Percentiles rank a stretch among this genome's conserved stretches.
These are phyloP conservation scores for Rhingia campestris DNA, from an alignment of 2,888 invertebrate genomes.

Conservation along the genomic window DNA sequence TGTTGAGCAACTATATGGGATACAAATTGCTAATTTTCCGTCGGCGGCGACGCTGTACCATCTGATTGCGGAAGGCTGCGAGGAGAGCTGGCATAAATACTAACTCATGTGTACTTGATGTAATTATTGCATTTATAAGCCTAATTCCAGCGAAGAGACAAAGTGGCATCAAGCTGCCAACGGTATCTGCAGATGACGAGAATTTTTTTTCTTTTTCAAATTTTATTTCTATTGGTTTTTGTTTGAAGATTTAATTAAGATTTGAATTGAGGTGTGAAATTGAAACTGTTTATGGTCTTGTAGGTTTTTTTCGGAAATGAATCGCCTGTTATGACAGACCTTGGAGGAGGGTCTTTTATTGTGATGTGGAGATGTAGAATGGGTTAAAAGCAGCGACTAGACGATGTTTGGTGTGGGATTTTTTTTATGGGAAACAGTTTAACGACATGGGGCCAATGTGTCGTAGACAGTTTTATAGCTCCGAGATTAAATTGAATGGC, in stretches of 20 bases:
- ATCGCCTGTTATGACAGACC: no score
- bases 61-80: conserved; percentile 31
- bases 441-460: no score
- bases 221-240: conserved; percentile 22
- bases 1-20: conserved; percentile 45
- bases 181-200: conserved; percentile 3
- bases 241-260: conserved; percentile 58
- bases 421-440: no score
- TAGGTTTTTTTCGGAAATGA: no score
- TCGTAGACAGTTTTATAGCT: no score
- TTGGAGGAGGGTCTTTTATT: no score
- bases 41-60: not conserved
- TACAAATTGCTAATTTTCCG: conserved; percentile 50
- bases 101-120: conserved; percentile 51
- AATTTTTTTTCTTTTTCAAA: not conserved
- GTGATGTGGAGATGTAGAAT: no score
- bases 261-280: not conserved
- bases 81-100: conserved; percentile 34
- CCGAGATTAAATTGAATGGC: no score
- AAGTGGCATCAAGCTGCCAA: conserved; percentile 49
- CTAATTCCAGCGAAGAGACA: conserved; percentile 35
- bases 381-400: no score
- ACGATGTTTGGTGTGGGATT: no score
- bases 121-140: conserved; percentile 58
- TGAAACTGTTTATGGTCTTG: no score